Conservation (phyloP, 92 coral and sea anemone genomes). For the Plumapathes pennacea region DNA sequence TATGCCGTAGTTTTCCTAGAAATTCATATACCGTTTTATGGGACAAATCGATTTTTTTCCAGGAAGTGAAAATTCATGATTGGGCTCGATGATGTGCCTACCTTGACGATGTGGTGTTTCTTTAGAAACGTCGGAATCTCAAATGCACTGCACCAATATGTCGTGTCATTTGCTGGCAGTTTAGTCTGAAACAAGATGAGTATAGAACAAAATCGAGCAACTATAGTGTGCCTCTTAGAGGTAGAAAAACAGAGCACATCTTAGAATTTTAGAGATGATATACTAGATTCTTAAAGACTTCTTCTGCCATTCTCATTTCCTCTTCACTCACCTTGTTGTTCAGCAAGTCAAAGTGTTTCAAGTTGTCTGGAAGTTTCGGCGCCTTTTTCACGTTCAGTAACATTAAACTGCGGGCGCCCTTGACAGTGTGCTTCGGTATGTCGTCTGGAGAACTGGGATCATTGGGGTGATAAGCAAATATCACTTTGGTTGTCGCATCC, state of each 20-base stretch:
- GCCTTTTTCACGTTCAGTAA: conserved; percentile 18
- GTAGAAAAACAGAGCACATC: too few relatives aligned
- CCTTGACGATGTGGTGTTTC: conserved; percentile 45
- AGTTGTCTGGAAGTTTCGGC: conserved; percentile 28
- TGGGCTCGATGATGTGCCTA: conserved; percentile 1
- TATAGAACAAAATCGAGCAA: too few relatives aligned
- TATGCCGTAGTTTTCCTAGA: too few relatives aligned
- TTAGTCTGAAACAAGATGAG: too few relatives aligned
- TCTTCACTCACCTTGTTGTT: conserved; percentile 26
- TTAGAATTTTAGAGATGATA: too few relatives aligned
- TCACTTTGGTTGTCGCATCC: conserved; percentile 40
- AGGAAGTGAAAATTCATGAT: too few relatives aligned
- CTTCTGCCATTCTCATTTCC: too few relatives aligned
- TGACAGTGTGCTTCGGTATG: conserved; percentile 17
- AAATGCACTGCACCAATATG: conserved; percentile 37
- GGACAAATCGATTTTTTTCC: too few relatives aligned
- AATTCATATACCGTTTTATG: too few relatives aligned
- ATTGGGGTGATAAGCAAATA: conserved; percentile 27
- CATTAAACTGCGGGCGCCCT: conserved; percentile 38
- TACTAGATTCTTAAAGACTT: too few relatives aligned
- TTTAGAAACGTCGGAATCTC: conserved; percentile 14
- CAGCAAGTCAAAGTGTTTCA: conserved; percentile 16
- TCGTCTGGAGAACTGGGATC: conserved; percentile 16
- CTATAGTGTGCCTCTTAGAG: too few relatives aligned
- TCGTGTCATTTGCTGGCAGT: conserved; percentile 6